Base-by-base conservation (phyloP, 2,888 invertebrate species). In the Teinopalpus imperialis region DNA sequence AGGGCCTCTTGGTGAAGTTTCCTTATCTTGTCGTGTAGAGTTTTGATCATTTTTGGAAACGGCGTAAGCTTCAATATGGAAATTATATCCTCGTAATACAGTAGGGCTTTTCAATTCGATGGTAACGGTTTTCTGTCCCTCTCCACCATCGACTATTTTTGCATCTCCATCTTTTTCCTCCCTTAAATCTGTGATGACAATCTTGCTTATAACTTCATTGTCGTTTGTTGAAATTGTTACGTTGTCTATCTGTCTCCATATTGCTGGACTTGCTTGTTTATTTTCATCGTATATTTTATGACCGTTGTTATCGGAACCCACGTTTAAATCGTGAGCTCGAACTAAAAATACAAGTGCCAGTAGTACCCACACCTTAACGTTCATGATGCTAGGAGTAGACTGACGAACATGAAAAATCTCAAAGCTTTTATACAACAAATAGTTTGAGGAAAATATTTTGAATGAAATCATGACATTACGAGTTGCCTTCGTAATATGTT, bases 71-170 rank as follows among this genome's bases (percentile, higher is more conserved):
- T 79, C 63, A 1, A 87, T 59, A 14, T 69, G 66, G 51, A 86
- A 87, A 13, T 76, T 69, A 37, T 70, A 78, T 36, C 87, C 87
- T 56, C 85, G 65, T 18, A 87, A 66, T 1, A 74, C 66, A 4
- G 83, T 71, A 0, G 87, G 87, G 27, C 87, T 83, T 54, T 81
- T 77, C 1, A 88, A 54, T 55, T 83, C 74, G 5, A 88, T 58
- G 0, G 81, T 82, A 2, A 85, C 79, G 41, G 71, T 79, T 23
- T 70, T 68, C 23, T 78, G 58, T 49, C 83, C 82, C 32, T 64
- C 66, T 48, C 87, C 87, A 0, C 87, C 87, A 32, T 77, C 73
- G 0, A 77, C 57, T 4, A 88, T 72, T 46, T 60, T 59, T 0
- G 64, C 83, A 48, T 79, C 77, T 12, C 87, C 87, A 41, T 86